Conservation (phyloP, 2,797 vertebrate species). For the Zalophus californianus region DNA sequence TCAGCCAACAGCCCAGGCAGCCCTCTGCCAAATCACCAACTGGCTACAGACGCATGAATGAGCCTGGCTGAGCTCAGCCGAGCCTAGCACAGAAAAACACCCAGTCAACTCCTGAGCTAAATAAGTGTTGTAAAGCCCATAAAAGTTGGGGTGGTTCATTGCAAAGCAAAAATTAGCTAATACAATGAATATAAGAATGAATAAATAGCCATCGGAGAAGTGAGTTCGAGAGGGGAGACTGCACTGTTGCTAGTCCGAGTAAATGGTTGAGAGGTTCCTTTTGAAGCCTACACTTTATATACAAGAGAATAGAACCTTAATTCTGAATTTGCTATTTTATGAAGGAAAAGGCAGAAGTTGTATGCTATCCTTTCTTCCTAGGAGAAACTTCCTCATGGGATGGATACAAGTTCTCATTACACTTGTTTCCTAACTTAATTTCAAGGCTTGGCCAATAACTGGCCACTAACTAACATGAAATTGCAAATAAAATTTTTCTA, state of each 20-base stretch:
- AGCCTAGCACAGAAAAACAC: background rate
- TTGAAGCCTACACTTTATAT: constrained; percentile 29
- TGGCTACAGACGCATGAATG: background rate
- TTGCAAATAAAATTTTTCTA: constrained; percentile 54
- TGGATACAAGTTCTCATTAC: background rate
- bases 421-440: constrained; percentile 49
- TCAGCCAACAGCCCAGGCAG: background rate
- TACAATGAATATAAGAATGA: background rate
- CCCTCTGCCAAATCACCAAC: background rate
- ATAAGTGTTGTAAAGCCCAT: background rate
- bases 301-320: background rate
- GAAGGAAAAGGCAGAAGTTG: background rate
- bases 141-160: background rate
- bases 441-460: constrained; percentile 12
- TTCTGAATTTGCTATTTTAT: constrained; percentile 52
- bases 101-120: background rate
- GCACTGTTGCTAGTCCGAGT: background rate
- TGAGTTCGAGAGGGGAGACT: background rate
- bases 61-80: background rate
- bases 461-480: constrained; percentile 46
- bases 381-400: background rate
- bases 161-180: constrained; percentile 14
- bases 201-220: background rate
- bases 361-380: constrained; percentile 31
- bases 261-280: background rate